Evolutionary conservation across 2,113 vertebrate genomes (phyloP), one percentile per base, ranked within the genome.

Genomic region (Xenopus laevis): DNA sequence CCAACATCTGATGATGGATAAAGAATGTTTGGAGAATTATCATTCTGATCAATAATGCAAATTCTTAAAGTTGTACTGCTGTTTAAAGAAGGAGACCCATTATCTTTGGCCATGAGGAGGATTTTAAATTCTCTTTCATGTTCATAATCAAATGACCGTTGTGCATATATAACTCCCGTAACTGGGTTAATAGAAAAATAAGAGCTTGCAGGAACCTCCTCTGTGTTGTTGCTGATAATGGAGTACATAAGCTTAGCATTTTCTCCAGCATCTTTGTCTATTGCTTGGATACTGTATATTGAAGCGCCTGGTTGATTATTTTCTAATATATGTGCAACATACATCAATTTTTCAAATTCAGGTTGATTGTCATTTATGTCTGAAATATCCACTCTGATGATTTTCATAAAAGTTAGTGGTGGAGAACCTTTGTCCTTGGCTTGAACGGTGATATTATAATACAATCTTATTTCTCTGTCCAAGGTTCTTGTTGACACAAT

Each of bases 41-140:
- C 95, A 0, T 97, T 97, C 78, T 90, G 83, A 62, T 97, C 95
- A 69, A 93, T 78, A 40, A 97, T 83, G 5, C 95, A 94, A 50
- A 50, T 50, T 50, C 47, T 50, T 12, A 50, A 2, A 50, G 15
- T 13, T 50, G 47, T 50, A 10, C 47, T 50, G 47, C 47, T 50
- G 12, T 50, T 50, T 50, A 50, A 50, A 9, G 47, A 50, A 13
- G 47, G 47, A 50, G 47, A 50, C 47, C 47, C 47, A 16, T 13
- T 50, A 10, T 50, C 47, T 16, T 50, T 50, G 11, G 47, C 47
- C 15, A 50, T 50, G 4, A 50, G 2, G 12, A 13, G 47, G 47
- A 50, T 50, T 16, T 50, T 12, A 13, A 50, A 50, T 50, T 50
- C 47, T 50, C 47, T 50, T 12, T 50, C 47, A 0, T 12, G 11